Conservation (phyloP, 2,797 vertebrate genomes). For the Esox masquinongy region DNA sequence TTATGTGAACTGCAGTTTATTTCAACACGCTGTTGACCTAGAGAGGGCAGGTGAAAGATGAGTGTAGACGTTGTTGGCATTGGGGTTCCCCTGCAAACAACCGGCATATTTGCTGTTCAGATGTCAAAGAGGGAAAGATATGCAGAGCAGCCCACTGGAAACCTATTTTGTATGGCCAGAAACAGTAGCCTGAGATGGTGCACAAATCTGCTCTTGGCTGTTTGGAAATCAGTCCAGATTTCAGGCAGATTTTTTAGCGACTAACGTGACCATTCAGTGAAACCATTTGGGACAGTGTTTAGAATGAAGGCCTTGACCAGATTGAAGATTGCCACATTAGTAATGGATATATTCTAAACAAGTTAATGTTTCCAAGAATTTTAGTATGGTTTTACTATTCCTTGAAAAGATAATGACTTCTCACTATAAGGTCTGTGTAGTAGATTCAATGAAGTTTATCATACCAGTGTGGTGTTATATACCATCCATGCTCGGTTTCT, state of each 20-base stretch:
- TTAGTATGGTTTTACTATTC: not conserved
- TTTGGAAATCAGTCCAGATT: not conserved
- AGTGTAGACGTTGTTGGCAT: conserved; percentile 33
- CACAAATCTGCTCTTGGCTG: not conserved
- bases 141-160: conserved; percentile 8
- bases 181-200: not conserved
- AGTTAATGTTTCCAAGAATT: not conserved
- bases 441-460: not conserved
- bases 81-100: conserved; percentile 26
- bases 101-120: conserved; percentile 53
- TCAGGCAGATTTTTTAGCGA: not conserved
- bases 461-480: not conserved
- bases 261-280: not conserved
- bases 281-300: not conserved
- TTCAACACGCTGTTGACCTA: conserved; percentile 48
- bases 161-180: conserved; percentile 1
- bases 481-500: not conserved
- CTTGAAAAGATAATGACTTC: not conserved
- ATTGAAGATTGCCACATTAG: too few relatives aligned
- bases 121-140: conserved; percentile 33
- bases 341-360: not conserved
- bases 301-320: not conserved
- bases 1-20: not conserved
- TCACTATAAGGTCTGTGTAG: not conserved
- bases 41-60: conserved; percentile 43